Evolutionary conservation across 2,888 invertebrate species (phyloP).

Genomic region (Polylopha cassiicola): DNA sequence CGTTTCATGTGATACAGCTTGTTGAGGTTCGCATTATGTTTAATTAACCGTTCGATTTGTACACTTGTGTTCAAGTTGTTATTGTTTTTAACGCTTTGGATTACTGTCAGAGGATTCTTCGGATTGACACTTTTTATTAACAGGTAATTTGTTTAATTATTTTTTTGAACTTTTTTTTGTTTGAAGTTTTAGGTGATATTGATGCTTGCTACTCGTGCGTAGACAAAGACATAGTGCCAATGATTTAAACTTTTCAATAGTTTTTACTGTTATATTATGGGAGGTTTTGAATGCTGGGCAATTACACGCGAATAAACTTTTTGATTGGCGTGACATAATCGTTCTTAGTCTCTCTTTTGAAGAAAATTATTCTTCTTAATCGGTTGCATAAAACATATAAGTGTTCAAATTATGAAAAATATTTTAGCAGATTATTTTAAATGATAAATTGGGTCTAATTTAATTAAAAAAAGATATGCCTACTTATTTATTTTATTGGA

Average conservation of each 20-base stretch:
- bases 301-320: conserved; percentile 29
- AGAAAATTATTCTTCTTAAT: conserved; percentile 24
- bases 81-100: conserved; percentile 41
- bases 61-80: conserved; percentile 55
- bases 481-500: neutral
- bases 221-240: too few relatives aligned
- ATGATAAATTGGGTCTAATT: too few relatives aligned
- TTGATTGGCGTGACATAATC: conserved; percentile 29
- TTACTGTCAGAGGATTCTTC: conserved; percentile 30
- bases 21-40: conserved; percentile 69
- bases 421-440: too few relatives aligned
- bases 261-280: neutral
- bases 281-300: conserved; percentile 1
- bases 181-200: neutral
- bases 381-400: too few relatives aligned
- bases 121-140: conserved; percentile 36
- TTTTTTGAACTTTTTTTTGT: conserved; percentile 16
- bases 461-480: neutral
- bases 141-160: conserved; percentile 19
- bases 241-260: neutral
- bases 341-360: conserved; percentile 25
- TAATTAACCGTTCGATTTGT: conserved; percentile 67
- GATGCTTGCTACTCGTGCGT: neutral
- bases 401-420: too few relatives aligned
- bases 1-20: conserved; percentile 72